Base-by-base conservation (phyloP, 2,888 invertebrate species). In the Phyllotreta striolata region DNA sequence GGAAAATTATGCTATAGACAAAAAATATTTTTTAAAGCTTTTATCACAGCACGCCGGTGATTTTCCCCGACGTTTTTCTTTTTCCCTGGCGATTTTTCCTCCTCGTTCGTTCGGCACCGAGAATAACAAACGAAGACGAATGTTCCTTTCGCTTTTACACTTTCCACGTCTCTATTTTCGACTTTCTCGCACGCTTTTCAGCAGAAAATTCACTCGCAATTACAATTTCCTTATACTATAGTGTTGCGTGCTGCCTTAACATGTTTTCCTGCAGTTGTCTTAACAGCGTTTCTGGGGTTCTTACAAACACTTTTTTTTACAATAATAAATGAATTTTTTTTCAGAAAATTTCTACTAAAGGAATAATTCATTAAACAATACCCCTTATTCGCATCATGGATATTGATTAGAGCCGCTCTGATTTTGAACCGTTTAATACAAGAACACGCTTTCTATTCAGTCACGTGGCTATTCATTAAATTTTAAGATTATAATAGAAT, bases 61-160 rank as follows among this genome's bases (percentile, higher is more conserved):
- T 47, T 10, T 14, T 14, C 51, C 6, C 37, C 51, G 5, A 2
- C 12, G 51, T 35, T 37, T 51, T 7, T 51, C 51, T 6, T 14
- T 51, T 51, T 10, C n/a, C 14, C 37, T 24, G n/a, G n/a, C 51
- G 10, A 3, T 51, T 51, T 38, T 34, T 51, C 37, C n/a, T 51
- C 37, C 7, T 10, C 51, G 37, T 24, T 38, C 51, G 51, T 51
- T 51, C 51, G 68, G 68, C 68, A 66, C 57, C 59, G 51, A 61
- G 66, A 65, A 64, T 68, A 70, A 71, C 70, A 71, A 71, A 71
- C 71, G 71, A 72, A 71, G 72, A 72, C 69, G 70, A 72, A 72
- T 72, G 72, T 70, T 70, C 64, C 62, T 66, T 59, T 51, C 37
- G 35, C 51, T 51, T 47, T 47, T 47, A 12, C 47, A 24, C 24